Base-by-base conservation (phyloP, 2,888 invertebrate genomes). In the Mesorhabditis sp. region DNA sequence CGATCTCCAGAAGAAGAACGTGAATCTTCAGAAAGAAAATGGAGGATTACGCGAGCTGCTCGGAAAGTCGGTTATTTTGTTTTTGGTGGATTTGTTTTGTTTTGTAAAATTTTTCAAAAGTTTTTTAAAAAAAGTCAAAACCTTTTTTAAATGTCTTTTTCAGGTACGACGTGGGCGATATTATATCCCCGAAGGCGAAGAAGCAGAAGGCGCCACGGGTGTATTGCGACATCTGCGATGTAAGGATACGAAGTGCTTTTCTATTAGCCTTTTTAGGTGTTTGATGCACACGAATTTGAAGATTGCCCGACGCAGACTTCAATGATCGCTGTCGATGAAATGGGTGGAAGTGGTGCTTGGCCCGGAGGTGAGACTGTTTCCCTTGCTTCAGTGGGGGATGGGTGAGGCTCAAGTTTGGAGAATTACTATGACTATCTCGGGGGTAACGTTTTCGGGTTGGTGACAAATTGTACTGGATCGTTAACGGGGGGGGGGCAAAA, bases 1-100 rank as follows among this genome's bases (percentile, higher is more conserved):
- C 44, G 95, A 95, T 85, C 92, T 95, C 91, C 94, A 95, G 87
- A 90, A 90, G 78, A 95, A 95, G 87, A 94, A 94, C 86, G 92
- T 93, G 83, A 91, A 92, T 79, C 89, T 95, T 3, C 89, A 91
- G 85, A 90, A 91, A 67, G 7, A 62, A 65, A 68, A 63, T n/a
- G n/a, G n/a, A 50, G n/a, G n/a, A n/a, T 13, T 50, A n/a, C 7
- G n/a, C 7, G 58, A 2, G n/a, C 28, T 28, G 28, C 28, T 28
- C 28, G 28, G 28, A 28, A 28, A 28, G 28, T 28, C 28, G 28
- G 28, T 28, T 28, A 28, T 28, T 28, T 28, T 28, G 28, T 28
- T 28, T 28, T 28, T 28, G 28, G 28, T 28, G 28, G 28, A 28
- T 28, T 28, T 28, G 28, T 28, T 28, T 28, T 1, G 1, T 28